Evolutionary conservation across 2,113 vertebrate genomes (phyloP).

Genomic region (Neopipo cinnamomea): DNA sequence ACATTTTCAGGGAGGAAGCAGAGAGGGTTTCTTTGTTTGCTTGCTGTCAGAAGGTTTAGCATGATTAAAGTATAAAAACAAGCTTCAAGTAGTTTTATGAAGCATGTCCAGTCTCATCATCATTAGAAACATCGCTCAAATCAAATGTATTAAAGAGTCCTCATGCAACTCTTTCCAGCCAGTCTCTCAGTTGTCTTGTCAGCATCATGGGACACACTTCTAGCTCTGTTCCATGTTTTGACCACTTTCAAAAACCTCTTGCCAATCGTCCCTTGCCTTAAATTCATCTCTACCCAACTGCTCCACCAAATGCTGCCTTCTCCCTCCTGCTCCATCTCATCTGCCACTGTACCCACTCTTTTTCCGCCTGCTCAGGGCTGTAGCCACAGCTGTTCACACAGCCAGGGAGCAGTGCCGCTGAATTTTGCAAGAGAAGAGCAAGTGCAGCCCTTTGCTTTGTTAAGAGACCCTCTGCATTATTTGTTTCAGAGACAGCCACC

Average conservation of each 20-base stretch:
- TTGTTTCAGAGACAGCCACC: conserved; percentile 25
- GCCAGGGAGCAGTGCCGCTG: conserved; percentile 29
- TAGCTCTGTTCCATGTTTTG: neutral
- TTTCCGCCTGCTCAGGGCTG: neutral
- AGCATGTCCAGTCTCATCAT: conserved; percentile 10
- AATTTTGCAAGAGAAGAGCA: conserved; percentile 63
- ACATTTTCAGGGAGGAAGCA: neutral
- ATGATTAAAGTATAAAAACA: neutral
- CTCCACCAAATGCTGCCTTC: conserved; percentile 46
- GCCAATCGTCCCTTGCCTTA: neutral
- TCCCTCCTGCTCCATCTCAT: neutral
- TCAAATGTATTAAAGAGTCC: neutral
- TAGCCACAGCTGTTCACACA: conserved; percentile 50
- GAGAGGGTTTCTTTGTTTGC: neutral
- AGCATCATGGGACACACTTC: neutral
- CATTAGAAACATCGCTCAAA: conserved; percentile 18
- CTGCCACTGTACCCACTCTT: neutral
- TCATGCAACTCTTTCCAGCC: neutral
- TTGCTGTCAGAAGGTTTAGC: neutral
- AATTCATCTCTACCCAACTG: conserved; percentile 38
- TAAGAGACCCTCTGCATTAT: conserved; percentile 21
- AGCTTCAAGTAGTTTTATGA: neutral
- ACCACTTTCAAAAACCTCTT: neutral
- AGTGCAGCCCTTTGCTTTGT: neutral
- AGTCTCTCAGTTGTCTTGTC: neutral